phyloP scores from a whole-genome alignment of 2,113 vertebrate species.

The Lepus europaeus region DNA sequence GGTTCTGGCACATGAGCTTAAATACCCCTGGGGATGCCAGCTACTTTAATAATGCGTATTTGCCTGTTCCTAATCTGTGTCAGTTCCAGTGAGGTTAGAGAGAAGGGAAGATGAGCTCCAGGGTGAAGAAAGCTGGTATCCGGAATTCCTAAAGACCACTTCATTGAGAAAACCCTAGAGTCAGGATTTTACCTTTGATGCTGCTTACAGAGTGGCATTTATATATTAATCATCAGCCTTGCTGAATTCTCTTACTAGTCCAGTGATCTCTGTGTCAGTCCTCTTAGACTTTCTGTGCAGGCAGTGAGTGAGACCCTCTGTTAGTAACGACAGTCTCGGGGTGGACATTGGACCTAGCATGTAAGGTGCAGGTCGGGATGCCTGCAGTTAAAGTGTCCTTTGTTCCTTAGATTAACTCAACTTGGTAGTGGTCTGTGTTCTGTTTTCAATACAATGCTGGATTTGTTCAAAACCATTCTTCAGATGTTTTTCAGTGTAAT shows the following conservation, averaged over 20 bases:
- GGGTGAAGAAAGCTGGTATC: background rate
- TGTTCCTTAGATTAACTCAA: background rate
- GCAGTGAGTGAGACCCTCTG: background rate
- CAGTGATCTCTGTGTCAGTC: background rate
- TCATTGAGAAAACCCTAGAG: background rate
- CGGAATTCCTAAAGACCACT: background rate
- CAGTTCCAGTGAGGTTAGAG: background rate
- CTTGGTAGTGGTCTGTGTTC: background rate
- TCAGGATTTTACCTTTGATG: background rate
- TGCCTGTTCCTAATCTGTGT: background rate
- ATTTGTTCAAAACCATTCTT: constrained; percentile 19
- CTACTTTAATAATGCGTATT: background rate
- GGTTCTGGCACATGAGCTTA: background rate
- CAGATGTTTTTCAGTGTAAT: constrained; percentile 50
- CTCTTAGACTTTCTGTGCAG: background rate
- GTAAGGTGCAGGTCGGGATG: too few species aligned
- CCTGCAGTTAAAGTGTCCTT: background rate
- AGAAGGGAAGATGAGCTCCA: too few species aligned
- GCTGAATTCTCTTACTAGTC: constrained; percentile 1
- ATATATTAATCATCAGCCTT: background rate
- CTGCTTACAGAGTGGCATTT: background rate
- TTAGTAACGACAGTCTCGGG: background rate
- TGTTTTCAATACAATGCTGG: background rate
- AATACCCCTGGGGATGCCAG: background rate
- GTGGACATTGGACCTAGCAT: too few species aligned